phyloP scores from a whole-genome alignment of 2,797 vertebrate genomes.

The Triplophysa yarkandensis region DNA sequence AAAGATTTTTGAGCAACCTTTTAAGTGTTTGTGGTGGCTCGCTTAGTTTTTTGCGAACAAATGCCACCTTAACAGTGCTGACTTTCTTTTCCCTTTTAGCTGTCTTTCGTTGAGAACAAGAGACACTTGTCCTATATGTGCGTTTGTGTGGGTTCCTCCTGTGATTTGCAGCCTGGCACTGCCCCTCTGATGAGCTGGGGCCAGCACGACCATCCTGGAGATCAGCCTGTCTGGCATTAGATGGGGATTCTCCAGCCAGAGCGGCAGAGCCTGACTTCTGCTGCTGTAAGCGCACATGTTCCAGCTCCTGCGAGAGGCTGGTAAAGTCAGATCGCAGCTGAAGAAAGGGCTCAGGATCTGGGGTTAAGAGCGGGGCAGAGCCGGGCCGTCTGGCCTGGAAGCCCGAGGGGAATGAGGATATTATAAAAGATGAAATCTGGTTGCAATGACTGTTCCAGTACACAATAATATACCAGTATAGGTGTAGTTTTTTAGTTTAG shows the following conservation, averaged over 20 bases:
- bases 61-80: slow-evolving; percentile 50
- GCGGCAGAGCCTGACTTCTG: slow-evolving; percentile 14
- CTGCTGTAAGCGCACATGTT: slow-evolving; percentile 56
- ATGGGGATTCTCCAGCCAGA: not conserved
- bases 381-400: slow-evolving; percentile 59
- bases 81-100: slow-evolving; percentile 47
- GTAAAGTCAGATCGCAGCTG: slow-evolving; percentile 64
- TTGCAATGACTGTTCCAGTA: slow-evolving; percentile 6
- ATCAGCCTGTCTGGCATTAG: slow-evolving; percentile 22
- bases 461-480: not conserved
- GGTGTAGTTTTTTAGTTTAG: not conserved
- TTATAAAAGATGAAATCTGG: slow-evolving; percentile 26
- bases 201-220: slow-evolving; percentile 12
- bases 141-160: slow-evolving; percentile 1
- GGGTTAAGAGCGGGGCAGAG: slow-evolving; percentile 61
- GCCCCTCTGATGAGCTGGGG: slow-evolving; percentile 4
- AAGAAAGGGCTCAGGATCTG: slow-evolving; percentile 25
- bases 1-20: slow-evolving; percentile 56
- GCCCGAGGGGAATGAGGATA: slow-evolving; percentile 10
- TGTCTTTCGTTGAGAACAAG: slow-evolving; percentile 5
- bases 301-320: slow-evolving; percentile 63
- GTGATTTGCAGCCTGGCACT: not conserved
- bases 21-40: slow-evolving; percentile 55
- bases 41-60: slow-evolving; percentile 60
- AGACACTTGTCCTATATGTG: slow-evolving; percentile 2